Percentiles rank a stretch among this genome's conserved stretches.
Evolutionary conservation across 2,113 vertebrate genomes (phyloP).

Genomic region (Hydrolagus affinis): DNA sequence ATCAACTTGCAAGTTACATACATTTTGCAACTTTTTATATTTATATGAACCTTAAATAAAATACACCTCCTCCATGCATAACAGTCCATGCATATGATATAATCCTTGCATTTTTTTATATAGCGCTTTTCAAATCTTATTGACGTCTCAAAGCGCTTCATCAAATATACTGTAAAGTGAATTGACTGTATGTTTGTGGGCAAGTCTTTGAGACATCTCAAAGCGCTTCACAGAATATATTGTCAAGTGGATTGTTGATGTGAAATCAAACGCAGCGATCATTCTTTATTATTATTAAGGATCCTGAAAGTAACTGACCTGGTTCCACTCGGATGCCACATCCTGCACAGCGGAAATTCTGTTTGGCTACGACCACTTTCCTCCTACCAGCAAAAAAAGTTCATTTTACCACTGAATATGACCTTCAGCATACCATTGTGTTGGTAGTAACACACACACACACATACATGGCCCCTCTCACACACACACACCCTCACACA

Average conservation of each 20-base stretch:
- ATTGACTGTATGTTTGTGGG: too few species aligned
- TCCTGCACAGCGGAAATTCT: conserved; percentile 93
- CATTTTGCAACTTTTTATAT: background rate
- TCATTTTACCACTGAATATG: background rate
- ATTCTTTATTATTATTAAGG: background rate
- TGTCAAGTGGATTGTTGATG: background rate
- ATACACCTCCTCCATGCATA: background rate
- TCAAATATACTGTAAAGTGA: too few species aligned
- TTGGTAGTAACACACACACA: accelerated
- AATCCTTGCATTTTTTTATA: too few species aligned
- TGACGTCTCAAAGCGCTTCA: too few species aligned
- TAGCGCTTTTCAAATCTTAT: too few species aligned
- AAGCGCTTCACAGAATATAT: too few species aligned
- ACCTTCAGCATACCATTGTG: too few species aligned
- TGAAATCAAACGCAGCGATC: background rate
- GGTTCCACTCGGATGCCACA: conserved; percentile 88
- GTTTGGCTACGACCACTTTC: conserved; percentile 84
- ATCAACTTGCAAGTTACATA: background rate
- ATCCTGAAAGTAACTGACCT: conserved; percentile 55
- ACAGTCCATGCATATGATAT: too few species aligned
- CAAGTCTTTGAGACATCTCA: too few species aligned
- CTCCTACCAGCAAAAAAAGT: conserved; percentile 58
- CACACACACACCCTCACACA: too few species aligned
- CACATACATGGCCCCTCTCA: too few species aligned
- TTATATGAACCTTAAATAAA: background rate